These are phyloP conservation scores for Pollenia griseotomentosa DNA, from an alignment of 2,888 invertebrate species.

Conservation along the genomic window DNA sequence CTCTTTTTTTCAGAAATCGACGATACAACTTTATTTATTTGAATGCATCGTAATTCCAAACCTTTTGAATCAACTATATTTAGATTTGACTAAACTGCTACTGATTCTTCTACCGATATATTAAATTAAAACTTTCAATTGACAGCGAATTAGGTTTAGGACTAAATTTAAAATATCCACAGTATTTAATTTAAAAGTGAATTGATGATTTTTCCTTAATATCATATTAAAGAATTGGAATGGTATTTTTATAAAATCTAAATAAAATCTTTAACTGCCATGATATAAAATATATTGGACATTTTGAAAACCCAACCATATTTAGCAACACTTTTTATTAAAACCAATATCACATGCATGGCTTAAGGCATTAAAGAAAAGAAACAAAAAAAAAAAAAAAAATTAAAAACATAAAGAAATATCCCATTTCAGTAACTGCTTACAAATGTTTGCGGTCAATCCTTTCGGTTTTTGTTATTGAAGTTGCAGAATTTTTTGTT, in stretches of 20 bases:
- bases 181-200: too few relatives aligned
- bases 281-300: slow-evolving; percentile 32
- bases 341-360: slow-evolving; percentile 32
- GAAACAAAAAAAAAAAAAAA: neutral
- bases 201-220: too few relatives aligned
- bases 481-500: neutral
- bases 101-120: too few relatives aligned
- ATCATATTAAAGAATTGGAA: slow-evolving; percentile 17
- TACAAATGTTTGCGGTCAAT: slow-evolving; percentile 61
- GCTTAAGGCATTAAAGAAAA: slow-evolving; percentile 35
- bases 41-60: too few relatives aligned
- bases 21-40: too few relatives aligned
- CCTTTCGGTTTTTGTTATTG: slow-evolving; percentile 58
- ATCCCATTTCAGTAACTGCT: slow-evolving; percentile 56
- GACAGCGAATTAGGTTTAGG: too few relatives aligned
- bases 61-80: too few relatives aligned
- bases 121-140: too few relatives aligned
- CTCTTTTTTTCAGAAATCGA: too few relatives aligned
- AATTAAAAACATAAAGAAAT: slow-evolving; percentile 39
- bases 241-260: slow-evolving; percentile 19
- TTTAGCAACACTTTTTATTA: slow-evolving; percentile 37
- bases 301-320: slow-evolving; percentile 27
- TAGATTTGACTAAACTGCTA: too few relatives aligned
- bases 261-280: slow-evolving; percentile 25
- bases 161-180: too few relatives aligned